Conservation (phyloP, 2,888 invertebrate species). For the Camptogramma bilineatum region DNA sequence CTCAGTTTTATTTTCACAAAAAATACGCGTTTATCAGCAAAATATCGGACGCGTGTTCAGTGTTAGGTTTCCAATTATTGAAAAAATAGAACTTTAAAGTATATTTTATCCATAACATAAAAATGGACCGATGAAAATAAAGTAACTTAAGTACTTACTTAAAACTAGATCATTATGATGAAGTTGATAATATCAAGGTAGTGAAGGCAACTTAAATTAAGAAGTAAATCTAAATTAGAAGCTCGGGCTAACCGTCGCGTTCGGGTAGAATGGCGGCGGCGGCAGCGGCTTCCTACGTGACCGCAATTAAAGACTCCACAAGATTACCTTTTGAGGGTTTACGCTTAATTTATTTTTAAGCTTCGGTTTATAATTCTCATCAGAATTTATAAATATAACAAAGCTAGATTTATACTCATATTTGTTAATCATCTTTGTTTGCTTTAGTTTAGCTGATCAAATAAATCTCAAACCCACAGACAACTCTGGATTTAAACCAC, state of each 20-base stretch:
- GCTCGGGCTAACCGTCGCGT: neutral
- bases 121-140: neutral
- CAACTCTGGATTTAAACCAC: too few species aligned
- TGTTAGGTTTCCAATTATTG: neutral
- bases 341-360: slow-evolving; percentile 38
- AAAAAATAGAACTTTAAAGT: neutral
- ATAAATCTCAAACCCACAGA: too few species aligned
- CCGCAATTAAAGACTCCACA: slow-evolving; percentile 35
- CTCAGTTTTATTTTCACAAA: neutral
- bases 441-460: too few species aligned
- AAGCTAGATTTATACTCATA: neutral
- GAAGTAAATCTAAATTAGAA: slow-evolving; percentile 7
- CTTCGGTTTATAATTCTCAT: neutral
- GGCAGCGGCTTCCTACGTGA: slow-evolving; percentile 33
- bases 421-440: too few species aligned
- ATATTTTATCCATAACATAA: neutral
- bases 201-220: neutral
- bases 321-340: slow-evolving; percentile 32
- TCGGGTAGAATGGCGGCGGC: slow-evolving; percentile 8
- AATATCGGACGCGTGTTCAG: neutral
- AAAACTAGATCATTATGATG: neutral
- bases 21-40: slow-evolving; percentile 1
- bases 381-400: neutral
- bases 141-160: neutral
- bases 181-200: neutral